Evolutionary conservation across 2,797 vertebrate genomes (phyloP).

Genomic region (Paguma larvata): DNA sequence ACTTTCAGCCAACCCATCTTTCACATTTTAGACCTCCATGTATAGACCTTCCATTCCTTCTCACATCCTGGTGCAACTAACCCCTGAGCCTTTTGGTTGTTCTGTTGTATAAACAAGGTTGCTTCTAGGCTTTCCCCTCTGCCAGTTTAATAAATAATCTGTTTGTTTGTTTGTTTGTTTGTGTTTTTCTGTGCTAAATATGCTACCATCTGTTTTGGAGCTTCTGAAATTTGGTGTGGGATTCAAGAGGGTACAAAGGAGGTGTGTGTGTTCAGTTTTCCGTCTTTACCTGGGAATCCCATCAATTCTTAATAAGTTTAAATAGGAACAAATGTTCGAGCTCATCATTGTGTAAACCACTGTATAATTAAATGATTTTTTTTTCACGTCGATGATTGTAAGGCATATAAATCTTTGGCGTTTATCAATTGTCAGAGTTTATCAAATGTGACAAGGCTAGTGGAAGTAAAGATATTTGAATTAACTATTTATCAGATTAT

Average conservation of each 20-base stretch:
- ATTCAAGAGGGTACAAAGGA: background rate
- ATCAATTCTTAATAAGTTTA: slow-evolving; percentile 53
- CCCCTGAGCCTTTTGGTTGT: background rate
- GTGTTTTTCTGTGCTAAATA: background rate
- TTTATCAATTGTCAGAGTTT: slow-evolving; percentile 32
- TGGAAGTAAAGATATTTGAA: slow-evolving; percentile 4
- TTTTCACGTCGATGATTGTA: slow-evolving; percentile 1
- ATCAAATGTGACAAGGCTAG: slow-evolving; percentile 30
- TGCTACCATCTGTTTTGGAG: background rate
- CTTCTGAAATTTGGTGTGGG: background rate
- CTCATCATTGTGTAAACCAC: background rate
- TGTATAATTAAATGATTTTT: slow-evolving; percentile 31
- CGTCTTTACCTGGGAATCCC: slow-evolving; percentile 36
- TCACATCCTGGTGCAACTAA: background rate
- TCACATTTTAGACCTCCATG: background rate
- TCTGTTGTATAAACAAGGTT: background rate
- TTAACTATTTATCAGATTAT: slow-evolving; percentile 28
- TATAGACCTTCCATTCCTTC: background rate
- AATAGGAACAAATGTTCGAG: slow-evolving; percentile 31
- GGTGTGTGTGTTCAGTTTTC: background rate
- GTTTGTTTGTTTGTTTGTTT: slow-evolving; percentile 24
- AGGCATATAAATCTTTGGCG: slow-evolving; percentile 6
- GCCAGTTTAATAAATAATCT: background rate
- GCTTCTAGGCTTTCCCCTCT: background rate
- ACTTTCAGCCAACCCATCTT: background rate